Base-by-base conservation (phyloP, 92 coral and sea anemone species). In the Zoanthus sansibaricus region DNA sequence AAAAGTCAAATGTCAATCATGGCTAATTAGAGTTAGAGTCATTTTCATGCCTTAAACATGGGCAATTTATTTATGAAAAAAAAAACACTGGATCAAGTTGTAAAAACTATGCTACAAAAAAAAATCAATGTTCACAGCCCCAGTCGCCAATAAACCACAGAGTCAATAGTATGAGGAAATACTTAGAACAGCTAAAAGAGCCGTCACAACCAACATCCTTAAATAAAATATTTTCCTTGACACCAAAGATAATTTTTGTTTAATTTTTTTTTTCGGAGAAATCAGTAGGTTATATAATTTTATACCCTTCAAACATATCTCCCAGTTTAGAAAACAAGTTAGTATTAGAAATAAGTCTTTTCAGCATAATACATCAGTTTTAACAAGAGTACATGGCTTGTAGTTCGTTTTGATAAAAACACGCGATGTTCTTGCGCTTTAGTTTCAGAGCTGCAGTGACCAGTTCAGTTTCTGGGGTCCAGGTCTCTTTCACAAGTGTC, bases 401-500 rank as follows among this genome's bases (percentile, higher is more conserved):
- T 33, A 97, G 85, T 7, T 87, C 88, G 69, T 70, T 87, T 21
- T 87, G 91, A 88, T 97, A 97, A 68, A 92, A 92, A 21, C 91
- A 67, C 20, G 95, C 82, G 69, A 97, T 95, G 82, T 97, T 95
- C 86, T 93, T 92, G 1, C 99, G 93, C 82, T 95, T 97, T 61
- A 97, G 96, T 79, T 97, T 97, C 54, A 95, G 90, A 1, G 99
- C 93, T 16, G 95, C 96, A 6, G 99, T 97, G 6, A 97, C 99
- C 9, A 97, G 98, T 77, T 95, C 99, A 1, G 97, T 95, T 44
- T 97, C 99, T 5, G 99, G 99, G 0, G 99, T 97, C 99, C 99
- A 97, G 58, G 91, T 93, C 77, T 97, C 99, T 15, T 93, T 78
- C 21, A 94, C 96, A 72, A 97, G 91, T 13, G 95, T 92, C 71